phyloP scores from a whole-genome alignment of 2,888 invertebrate species.

The Dione vanillae region DNA sequence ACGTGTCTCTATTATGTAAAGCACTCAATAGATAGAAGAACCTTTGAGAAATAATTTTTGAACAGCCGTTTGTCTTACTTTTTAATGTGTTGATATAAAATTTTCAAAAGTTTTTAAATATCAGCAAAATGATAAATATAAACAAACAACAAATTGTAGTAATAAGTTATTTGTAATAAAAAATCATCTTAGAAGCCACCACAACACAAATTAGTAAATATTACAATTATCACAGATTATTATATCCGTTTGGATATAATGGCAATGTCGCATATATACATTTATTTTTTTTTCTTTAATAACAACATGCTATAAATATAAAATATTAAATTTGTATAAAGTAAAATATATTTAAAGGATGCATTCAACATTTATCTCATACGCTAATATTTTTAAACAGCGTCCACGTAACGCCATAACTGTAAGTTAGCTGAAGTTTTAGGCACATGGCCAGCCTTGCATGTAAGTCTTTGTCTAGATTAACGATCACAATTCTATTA shows the following conservation, averaged over 20 bases:
- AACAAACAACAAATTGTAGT: no score
- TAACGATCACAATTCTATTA: slow-evolving; percentile 46
- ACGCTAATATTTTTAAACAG: slow-evolving; percentile 32
- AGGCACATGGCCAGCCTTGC: slow-evolving; percentile 45
- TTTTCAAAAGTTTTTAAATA: no score
- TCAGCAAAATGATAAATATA: no score
- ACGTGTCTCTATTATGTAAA: neutral
- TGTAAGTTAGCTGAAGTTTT: slow-evolving; percentile 43
- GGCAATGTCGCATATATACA: neutral
- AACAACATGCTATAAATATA: neutral
- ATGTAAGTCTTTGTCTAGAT: slow-evolving; percentile 44
- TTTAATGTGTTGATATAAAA: no score
- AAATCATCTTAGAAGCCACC: neutral
- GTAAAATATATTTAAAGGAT: slow-evolving; percentile 3
- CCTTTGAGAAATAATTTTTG: no score
- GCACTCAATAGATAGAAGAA: no score
- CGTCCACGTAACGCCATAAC: slow-evolving; percentile 38
- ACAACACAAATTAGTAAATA: neutral
- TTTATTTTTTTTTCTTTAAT: no score
- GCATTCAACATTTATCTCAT: slow-evolving; percentile 6
- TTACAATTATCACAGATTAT: neutral
- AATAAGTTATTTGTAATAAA: no score
- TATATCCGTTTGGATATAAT: neutral
- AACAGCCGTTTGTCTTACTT: no score
- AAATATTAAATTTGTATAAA: neutral